Percentiles rank a stretch among this genome's conserved stretches.
phyloP scores from a whole-genome alignment of 2,888 invertebrate genomes.

The Trissoscelio sp. region DNA sequence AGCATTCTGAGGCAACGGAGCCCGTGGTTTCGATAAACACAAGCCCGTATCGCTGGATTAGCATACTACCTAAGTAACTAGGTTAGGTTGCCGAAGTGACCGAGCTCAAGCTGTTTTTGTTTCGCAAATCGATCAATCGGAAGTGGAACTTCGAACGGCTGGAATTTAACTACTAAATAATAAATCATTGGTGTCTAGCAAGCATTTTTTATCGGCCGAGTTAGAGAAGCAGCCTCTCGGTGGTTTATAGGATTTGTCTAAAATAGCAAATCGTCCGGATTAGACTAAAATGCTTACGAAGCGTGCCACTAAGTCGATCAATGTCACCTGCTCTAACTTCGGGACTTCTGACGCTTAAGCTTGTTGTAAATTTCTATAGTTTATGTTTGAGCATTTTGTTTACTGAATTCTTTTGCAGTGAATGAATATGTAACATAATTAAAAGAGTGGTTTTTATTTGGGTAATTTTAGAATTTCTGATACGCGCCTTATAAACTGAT shows the following conservation, averaged over 20 bases:
- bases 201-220: slow-evolving; percentile 12
- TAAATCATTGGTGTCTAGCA: slow-evolving; percentile 3
- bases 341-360: slow-evolving; percentile 36
- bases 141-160: slow-evolving; percentile 56
- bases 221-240: slow-evolving; percentile 5
- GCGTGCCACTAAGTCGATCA: slow-evolving; percentile 52
- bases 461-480: too few relatives aligned
- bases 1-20: slow-evolving; percentile 68
- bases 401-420: not conserved
- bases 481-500: too few relatives aligned
- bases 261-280: slow-evolving; percentile 48
- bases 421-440: not conserved
- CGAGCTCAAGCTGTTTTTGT: not conserved
- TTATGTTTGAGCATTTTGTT: slow-evolving; percentile 12
- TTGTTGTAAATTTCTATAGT: slow-evolving; percentile 44
- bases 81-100: slow-evolving; percentile 59
- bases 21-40: slow-evolving; percentile 76
- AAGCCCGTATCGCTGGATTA: slow-evolving; percentile 74
- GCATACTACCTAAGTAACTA: slow-evolving; percentile 75
- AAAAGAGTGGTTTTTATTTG: too few relatives aligned
- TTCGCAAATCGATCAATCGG: too few relatives aligned
- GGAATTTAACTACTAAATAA: not conserved
- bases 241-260: slow-evolving; percentile 48
- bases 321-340: slow-evolving; percentile 43
- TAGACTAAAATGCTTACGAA: slow-evolving; percentile 50